Evolutionary conservation across 2,888 invertebrate genomes (phyloP).

Genomic region (Andrena trimmerana): DNA sequence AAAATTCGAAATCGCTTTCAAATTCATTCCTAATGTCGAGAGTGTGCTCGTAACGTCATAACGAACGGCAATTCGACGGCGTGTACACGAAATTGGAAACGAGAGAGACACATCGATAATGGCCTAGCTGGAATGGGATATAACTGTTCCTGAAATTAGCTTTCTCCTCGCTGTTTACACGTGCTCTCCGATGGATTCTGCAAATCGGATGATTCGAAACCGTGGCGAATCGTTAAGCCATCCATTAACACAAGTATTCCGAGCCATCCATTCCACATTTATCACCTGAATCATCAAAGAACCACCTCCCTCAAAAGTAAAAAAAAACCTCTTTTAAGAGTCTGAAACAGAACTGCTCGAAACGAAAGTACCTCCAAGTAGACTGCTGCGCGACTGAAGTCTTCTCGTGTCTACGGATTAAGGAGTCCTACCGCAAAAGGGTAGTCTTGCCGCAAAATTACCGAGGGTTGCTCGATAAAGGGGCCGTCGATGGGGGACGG

Average conservation of each 20-base stretch:
- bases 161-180: slow-evolving; percentile 31
- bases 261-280: too few relatives aligned
- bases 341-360: too few relatives aligned
- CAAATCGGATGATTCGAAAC: slow-evolving; percentile 17
- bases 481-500: slow-evolving; percentile 1
- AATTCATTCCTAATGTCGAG: slow-evolving; percentile 5
- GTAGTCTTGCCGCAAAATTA: background rate
- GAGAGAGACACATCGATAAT: slow-evolving; percentile 20
- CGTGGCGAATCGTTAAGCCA: background rate
- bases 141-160: slow-evolving; percentile 41
- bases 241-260: background rate
- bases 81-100: slow-evolving; percentile 25
- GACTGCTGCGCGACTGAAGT: background rate
- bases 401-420: background rate
- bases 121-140: slow-evolving; percentile 16
- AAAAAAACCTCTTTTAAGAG: too few relatives aligned
- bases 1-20: background rate
- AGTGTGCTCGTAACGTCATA: slow-evolving; percentile 5
- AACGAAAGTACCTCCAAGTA: too few relatives aligned
- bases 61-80: slow-evolving; percentile 10
- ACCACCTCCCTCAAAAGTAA: too few relatives aligned
- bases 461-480: background rate
- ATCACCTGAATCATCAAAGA: too few relatives aligned
- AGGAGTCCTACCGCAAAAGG: background rate
- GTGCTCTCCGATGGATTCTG: slow-evolving; percentile 9